Percentiles rank a stretch among this genome's conserved stretches.
Conservation (phyloP, 35 echinoderm and acorn worm genomes). For the Ophioderma brevispina region DNA sequence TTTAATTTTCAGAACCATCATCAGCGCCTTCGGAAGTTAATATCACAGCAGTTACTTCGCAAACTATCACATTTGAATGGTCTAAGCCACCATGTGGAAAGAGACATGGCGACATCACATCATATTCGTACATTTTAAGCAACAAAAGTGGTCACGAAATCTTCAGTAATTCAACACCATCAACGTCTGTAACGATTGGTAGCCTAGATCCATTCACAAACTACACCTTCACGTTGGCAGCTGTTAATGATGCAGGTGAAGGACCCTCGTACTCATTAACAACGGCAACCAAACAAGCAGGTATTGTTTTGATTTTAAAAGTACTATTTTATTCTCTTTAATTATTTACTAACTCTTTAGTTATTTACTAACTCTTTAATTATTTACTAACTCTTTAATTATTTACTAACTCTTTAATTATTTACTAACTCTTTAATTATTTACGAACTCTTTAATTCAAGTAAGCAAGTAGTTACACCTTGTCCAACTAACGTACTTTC, state of each 20-base stretch:
- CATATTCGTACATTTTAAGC: neutral
- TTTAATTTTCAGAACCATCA: neutral
- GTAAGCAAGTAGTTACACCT: too few relatives aligned
- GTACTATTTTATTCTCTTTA: too few relatives aligned
- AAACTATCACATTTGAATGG: neutral
- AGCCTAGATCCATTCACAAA: neutral
- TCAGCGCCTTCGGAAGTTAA: neutral
- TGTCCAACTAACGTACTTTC: too few relatives aligned
- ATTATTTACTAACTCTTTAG: too few relatives aligned
- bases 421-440: too few relatives aligned
- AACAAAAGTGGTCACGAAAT: neutral
- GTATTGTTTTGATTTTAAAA: too few relatives aligned
- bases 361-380: too few relatives aligned
- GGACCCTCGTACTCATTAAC: neutral
- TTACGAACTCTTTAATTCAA: too few relatives aligned
- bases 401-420: too few relatives aligned
- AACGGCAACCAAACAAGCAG: neutral
- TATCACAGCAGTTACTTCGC: neutral
- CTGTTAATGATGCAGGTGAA: neutral
- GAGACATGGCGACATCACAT: neutral
- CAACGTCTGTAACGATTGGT: neutral
- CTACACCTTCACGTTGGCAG: neutral
- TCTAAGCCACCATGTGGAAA: neutral
- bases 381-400: too few relatives aligned
- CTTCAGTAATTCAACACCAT: neutral